Evolutionary conservation across 2,797 vertebrate species (phyloP).

Genomic region (Chloroceryle inda): DNA sequence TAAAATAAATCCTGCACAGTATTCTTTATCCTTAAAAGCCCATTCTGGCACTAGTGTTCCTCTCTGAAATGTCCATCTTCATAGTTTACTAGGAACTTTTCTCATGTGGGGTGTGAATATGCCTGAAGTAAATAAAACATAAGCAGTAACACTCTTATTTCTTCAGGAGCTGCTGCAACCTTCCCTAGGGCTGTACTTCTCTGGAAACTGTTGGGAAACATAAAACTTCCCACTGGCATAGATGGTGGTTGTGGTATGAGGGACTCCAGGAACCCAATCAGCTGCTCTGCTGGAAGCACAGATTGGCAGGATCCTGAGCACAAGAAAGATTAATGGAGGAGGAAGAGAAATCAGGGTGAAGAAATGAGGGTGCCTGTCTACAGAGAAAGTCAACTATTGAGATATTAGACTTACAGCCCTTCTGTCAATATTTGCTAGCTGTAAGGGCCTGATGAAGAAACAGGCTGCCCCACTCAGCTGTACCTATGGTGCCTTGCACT

Average conservation of each 20-base stretch:
- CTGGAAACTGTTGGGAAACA: not conserved
- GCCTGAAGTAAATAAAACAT: not conserved
- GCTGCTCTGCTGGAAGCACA: not conserved
- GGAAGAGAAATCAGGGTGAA: not conserved
- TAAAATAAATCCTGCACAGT: constrained; percentile 23
- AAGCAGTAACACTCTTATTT: not conserved
- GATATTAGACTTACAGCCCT: not conserved
- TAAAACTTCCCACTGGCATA: not conserved
- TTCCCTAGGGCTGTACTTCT: not conserved
- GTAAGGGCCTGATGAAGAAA: not conserved
- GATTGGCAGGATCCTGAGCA: not conserved
- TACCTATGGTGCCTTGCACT: not conserved
- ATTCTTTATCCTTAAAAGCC: constrained; percentile 28
- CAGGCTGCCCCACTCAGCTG: fast-evolving
- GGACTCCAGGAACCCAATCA: not conserved
- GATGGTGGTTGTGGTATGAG: not conserved
- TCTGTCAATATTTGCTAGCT: not conserved
- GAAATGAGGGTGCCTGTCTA: not conserved
- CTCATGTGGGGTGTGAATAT: not conserved
- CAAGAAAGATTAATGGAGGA: not conserved
- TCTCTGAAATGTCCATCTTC: not conserved
- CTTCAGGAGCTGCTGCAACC: not conserved
- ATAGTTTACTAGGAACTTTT: constrained; percentile 2
- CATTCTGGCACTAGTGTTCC: not conserved
- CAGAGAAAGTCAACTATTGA: not conserved